A percentile compares a stretch with the other conserved stretches of the same genome.
Conservation (phyloP, 2,113 vertebrate species). For the Pygoscelis antarcticus region DNA sequence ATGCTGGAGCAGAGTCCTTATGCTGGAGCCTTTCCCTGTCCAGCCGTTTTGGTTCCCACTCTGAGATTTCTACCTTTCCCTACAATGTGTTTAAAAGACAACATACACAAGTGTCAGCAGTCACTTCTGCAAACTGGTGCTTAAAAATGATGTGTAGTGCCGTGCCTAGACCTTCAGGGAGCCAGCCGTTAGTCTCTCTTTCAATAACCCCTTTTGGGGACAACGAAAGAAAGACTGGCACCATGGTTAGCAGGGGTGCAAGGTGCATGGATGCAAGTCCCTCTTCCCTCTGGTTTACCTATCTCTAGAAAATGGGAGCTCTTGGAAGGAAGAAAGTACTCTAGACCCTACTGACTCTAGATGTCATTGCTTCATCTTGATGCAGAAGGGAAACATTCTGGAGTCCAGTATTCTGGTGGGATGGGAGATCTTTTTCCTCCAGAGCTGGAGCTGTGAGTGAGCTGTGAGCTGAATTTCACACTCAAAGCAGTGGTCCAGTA, state of each 20-base stretch:
- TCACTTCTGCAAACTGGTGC: background rate
- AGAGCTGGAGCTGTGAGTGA: background rate
- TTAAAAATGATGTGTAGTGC: background rate
- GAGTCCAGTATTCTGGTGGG: background rate
- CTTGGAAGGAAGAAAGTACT: background rate
- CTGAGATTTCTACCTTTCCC: background rate
- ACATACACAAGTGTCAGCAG: background rate
- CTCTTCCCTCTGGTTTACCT: background rate
- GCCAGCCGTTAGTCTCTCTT: background rate
- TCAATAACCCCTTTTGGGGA: background rate
- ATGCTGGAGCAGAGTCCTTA: accelerated
- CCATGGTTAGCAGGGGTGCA: background rate
- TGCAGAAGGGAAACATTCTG: background rate
- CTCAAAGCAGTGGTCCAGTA: background rate
- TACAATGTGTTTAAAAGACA: background rate
- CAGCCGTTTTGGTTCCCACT: background rate
- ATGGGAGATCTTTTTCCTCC: background rate
- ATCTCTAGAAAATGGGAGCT: background rate
- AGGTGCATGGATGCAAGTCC: background rate
- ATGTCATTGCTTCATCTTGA: background rate
- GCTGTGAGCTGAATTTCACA: background rate
- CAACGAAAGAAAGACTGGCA: background rate
- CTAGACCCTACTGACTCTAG: background rate
- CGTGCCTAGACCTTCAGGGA: background rate
- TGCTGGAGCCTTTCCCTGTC: background rate